Percentiles rank a stretch among this genome's conserved stretches.
These are phyloP conservation scores for Ypsolopha scabrella DNA, from an alignment of 2,888 invertebrate genomes.

Conservation along the genomic window DNA sequence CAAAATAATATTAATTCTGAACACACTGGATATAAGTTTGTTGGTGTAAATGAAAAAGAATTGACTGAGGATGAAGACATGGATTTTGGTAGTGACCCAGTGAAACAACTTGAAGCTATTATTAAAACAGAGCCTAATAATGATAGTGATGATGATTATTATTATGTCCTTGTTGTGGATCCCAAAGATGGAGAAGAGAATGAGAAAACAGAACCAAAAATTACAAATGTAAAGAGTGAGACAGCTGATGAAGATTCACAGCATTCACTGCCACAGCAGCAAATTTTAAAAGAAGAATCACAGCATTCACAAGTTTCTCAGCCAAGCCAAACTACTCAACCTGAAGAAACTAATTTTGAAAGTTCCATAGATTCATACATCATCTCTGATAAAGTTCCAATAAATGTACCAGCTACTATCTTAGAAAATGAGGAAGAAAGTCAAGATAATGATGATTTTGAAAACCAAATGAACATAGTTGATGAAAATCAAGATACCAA, in stretches of 20 bases:
- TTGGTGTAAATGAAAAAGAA: not conserved
- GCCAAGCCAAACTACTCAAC: too few relatives aligned
- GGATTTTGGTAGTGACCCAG: constrained; percentile 39
- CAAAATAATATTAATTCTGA: constrained; percentile 22
- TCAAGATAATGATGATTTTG: constrained; percentile 35
- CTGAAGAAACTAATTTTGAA: constrained; percentile 16
- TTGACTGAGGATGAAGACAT: constrained; percentile 17
- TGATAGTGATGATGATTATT: constrained; percentile 59
- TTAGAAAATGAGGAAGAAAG: constrained; percentile 53
- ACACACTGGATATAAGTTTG: not conserved
- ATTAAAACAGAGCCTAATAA: constrained; percentile 47
- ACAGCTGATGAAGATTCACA: constrained; percentile 7
- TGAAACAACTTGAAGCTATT: constrained; percentile 47
- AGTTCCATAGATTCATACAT: constrained; percentile 46
- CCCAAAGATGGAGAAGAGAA: constrained; percentile 28
- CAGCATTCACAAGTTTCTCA: not conserved
- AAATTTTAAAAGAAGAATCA: constrained; percentile 5
- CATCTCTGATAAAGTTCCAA: constrained; percentile 40
- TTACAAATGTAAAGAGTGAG: constrained; percentile 14
- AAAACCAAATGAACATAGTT: constrained; percentile 29
- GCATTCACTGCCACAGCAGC: constrained; percentile 1
- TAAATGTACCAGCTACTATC: constrained; percentile 56
- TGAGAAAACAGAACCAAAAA: constrained; percentile 7
- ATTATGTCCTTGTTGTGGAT: constrained; percentile 59
- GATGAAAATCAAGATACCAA: constrained; percentile 27